A percentile compares a stretch with the other conserved stretches of the same genome.
Conservation (phyloP, 2,113 vertebrate genomes). For the Gnathonemus echidnorhynchus region DNA sequence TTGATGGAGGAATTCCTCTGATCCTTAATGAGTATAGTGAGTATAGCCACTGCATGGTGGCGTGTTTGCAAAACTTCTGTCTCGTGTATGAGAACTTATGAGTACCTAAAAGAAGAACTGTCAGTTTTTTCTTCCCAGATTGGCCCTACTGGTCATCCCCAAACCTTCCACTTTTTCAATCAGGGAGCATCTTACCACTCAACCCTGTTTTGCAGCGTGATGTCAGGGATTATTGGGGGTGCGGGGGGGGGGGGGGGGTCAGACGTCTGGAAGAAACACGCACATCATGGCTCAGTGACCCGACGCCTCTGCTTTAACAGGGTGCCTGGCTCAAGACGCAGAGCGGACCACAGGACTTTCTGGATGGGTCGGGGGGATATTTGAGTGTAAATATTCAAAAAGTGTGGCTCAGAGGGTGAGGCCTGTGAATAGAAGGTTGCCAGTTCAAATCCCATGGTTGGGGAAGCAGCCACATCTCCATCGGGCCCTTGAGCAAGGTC, state of each 20-base stretch:
- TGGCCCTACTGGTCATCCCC: too few relatives aligned
- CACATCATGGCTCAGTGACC: neutral
- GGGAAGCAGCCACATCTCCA: neutral
- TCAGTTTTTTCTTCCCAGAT: neutral
- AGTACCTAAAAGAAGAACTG: slow-evolving; percentile 12
- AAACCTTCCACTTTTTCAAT: slow-evolving; percentile 30
- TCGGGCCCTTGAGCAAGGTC: neutral
- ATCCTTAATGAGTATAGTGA: neutral
- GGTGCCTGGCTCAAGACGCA: neutral
- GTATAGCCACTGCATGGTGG: neutral
- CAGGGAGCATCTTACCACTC: slow-evolving; percentile 46
- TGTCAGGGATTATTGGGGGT: neutral
- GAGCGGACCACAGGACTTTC: neutral
- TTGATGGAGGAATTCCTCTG: neutral
- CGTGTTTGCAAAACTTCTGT: slow-evolving; percentile 24
- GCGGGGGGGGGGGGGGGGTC: neutral
- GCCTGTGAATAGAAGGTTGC: neutral
- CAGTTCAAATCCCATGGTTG: neutral
- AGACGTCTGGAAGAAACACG: neutral
- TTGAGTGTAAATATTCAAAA: neutral
- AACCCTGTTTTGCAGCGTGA: slow-evolving; percentile 25
- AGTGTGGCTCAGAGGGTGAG: neutral
- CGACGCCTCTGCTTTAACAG: neutral
- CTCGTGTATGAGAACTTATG: slow-evolving; percentile 7
- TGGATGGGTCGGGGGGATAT: neutral